A percentile compares a stretch with the other conserved stretches of the same genome.
Evolutionary conservation across 2,888 invertebrate species (phyloP).

Genomic region (Cheilosia scutellata): DNA sequence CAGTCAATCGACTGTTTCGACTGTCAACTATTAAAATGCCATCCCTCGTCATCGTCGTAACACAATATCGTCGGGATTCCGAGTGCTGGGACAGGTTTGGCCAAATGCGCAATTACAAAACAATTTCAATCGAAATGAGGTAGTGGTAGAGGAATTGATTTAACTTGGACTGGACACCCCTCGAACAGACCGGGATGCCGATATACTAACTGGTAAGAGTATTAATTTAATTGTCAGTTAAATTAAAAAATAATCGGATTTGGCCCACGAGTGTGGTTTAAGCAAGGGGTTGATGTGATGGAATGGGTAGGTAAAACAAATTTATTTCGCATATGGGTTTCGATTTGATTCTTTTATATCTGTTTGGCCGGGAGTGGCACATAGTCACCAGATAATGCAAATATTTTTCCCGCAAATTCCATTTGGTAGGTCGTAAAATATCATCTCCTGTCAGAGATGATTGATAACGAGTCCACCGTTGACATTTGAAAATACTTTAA

Average conservation of each 20-base stretch:
- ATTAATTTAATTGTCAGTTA: constrained; percentile 22
- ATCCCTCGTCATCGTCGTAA: constrained; percentile 35
- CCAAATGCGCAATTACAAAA: constrained; percentile 37
- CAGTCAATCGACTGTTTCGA: constrained; percentile 5
- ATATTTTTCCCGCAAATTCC: neutral
- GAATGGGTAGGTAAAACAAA: neutral
- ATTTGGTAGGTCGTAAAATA: neutral
- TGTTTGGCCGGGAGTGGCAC: constrained; percentile 23
- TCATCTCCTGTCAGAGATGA: constrained; percentile 33
- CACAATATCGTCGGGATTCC: constrained; percentile 7
- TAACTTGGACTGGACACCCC: neutral
- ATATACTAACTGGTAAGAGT: neutral
- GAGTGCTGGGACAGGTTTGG: constrained; percentile 18
- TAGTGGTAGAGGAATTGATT: constrained; percentile 27
- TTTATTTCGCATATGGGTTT: constrained; percentile 25
- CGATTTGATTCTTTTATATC: constrained; percentile 9
- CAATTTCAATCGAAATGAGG: constrained; percentile 37
- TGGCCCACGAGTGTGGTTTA: neutral
- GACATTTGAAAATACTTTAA: neutral
- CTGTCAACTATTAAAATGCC: constrained; percentile 43
- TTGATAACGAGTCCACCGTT: constrained; percentile 3
- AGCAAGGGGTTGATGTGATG: neutral
- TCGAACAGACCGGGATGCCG: constrained; percentile 1
- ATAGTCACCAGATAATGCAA: constrained; percentile 11
- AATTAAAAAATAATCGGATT: constrained; percentile 22